These are phyloP conservation scores for Monochamus saltuarius DNA, from an alignment of 1,140 invertebrate genomes.

Conservation along the genomic window DNA sequence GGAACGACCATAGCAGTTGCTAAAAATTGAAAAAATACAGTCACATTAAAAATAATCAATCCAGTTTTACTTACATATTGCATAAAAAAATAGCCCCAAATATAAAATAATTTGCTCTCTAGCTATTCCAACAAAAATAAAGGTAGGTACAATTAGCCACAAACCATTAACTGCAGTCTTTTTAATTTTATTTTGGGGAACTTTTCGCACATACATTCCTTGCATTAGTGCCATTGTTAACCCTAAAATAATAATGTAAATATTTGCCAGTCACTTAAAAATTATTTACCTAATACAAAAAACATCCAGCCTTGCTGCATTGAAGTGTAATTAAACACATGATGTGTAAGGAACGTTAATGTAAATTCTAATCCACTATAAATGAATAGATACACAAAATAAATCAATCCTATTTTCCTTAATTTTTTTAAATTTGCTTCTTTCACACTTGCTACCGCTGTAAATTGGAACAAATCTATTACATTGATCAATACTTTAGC, in stretches of 20 bases:
- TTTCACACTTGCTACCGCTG: slow-evolving; percentile 62
- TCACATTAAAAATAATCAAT: slow-evolving; percentile 8
- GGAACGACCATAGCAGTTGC: slow-evolving; percentile 94
- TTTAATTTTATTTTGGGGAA: slow-evolving; percentile 76
- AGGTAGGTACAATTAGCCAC: slow-evolving; percentile 85
- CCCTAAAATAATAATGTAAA: slow-evolving; percentile 46
- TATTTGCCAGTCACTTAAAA: background rate
- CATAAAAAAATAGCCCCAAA: slow-evolving; percentile 82
- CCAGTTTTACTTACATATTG: slow-evolving; percentile 77
- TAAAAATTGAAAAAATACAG: slow-evolving; percentile 49
- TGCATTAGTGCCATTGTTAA: slow-evolving; percentile 91
- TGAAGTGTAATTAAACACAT: slow-evolving; percentile 86
- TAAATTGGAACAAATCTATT: slow-evolving; percentile 61
- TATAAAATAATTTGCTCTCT: slow-evolving; percentile 62
- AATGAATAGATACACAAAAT: slow-evolving; percentile 94
- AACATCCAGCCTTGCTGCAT: slow-evolving; percentile 99
- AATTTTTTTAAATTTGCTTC: slow-evolving; percentile 64
- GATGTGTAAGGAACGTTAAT: slow-evolving; percentile 94
- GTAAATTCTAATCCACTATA: slow-evolving; percentile 98
- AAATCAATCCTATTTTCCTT: slow-evolving; percentile 76
- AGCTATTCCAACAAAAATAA: slow-evolving; percentile 79
- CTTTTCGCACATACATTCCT: slow-evolving; percentile 81
- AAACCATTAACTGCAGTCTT: slow-evolving; percentile 75
- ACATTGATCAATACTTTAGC: slow-evolving; percentile 68
- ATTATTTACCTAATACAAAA: slow-evolving; percentile 76